A percentile compares a stretch with the other conserved stretches of the same genome.
phyloP scores from a whole-genome alignment of 1,140 invertebrate species.

The Prorops nasuta region DNA sequence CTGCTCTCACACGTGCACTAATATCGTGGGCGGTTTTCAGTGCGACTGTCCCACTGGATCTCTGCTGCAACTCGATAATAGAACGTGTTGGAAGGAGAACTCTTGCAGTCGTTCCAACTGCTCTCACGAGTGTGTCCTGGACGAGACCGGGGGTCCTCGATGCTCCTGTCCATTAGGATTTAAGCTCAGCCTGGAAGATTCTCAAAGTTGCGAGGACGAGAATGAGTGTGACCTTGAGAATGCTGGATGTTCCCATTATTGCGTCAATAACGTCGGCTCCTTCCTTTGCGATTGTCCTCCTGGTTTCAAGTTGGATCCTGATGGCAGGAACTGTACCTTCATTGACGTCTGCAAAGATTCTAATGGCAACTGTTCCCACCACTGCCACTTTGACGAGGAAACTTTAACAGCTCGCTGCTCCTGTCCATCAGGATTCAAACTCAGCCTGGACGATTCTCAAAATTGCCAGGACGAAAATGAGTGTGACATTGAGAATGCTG shows the following conservation, averaged over 20 bases:
- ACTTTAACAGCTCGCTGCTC: constrained; percentile 69
- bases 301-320: constrained; percentile 43
- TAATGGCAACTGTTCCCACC: constrained; percentile 56
- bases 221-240: constrained; percentile 57
- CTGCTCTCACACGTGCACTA: constrained; percentile 61
- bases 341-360: constrained; percentile 43
- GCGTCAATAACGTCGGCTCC: constrained; percentile 55
- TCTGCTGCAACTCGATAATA: constrained; percentile 46
- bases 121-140: constrained; percentile 59
- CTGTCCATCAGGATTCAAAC: constrained; percentile 72
- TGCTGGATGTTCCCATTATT: constrained; percentile 59
- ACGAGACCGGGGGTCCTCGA: constrained; percentile 64
- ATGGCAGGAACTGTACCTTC: constrained; percentile 52
- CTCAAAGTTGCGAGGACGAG: constrained; percentile 33
- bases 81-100: constrained; percentile 64
- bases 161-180: constrained; percentile 77
- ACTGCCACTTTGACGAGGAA: constrained; percentile 60
- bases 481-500: constrained; percentile 56
- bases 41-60: constrained; percentile 55
- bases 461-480: constrained; percentile 47
- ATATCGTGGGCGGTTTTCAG: constrained; percentile 55
- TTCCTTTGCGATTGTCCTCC: constrained; percentile 53
- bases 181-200: constrained; percentile 55
- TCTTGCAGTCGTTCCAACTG: constrained; percentile 62
- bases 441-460: constrained; percentile 48